Percentiles rank a stretch among this genome's conserved stretches.
phyloP scores from a whole-genome alignment of 2,888 invertebrate species.

The Leptopilina myrica region DNA sequence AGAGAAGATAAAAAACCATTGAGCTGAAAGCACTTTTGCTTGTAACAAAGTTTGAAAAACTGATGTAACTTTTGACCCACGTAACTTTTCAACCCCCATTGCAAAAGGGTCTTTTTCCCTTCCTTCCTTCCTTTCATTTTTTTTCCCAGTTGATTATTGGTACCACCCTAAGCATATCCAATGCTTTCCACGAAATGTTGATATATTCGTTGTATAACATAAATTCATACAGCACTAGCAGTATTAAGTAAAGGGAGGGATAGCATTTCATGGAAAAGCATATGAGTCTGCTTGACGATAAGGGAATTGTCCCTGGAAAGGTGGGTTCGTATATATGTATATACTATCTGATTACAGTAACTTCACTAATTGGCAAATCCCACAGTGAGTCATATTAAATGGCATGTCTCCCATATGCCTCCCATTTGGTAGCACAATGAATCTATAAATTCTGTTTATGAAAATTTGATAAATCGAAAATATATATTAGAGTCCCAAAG shows the following conservation, averaged over 20 bases:
- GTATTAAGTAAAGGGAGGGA: slow-evolving; percentile 42
- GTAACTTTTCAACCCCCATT: slow-evolving; percentile 13
- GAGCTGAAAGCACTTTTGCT: slow-evolving; percentile 9
- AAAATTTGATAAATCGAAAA: no score
- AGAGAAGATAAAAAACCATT: not conserved
- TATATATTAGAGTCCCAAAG: no score
- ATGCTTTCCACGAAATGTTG: slow-evolving; percentile 14
- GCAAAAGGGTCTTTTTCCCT: slow-evolving; percentile 3
- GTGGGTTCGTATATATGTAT: slow-evolving; percentile 50
- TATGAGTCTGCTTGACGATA: slow-evolving; percentile 47
- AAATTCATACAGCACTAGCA: slow-evolving; percentile 4
- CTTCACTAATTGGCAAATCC: slow-evolving; percentile 71
- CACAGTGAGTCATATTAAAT: slow-evolving; percentile 64
- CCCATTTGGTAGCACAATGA: not conserved
- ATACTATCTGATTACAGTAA: slow-evolving; percentile 68
- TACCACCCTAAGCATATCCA: not conserved
- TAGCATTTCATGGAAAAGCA: slow-evolving; percentile 54
- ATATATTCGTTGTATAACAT: not conserved
- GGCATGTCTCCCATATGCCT: slow-evolving; percentile 14
- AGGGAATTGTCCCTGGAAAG: slow-evolving; percentile 42
- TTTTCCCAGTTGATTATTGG: slow-evolving; percentile 10
- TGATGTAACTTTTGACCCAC: slow-evolving; percentile 12
- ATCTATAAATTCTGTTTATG: not conserved
- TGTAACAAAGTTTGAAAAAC: slow-evolving; percentile 24
- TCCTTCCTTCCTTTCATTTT: slow-evolving; percentile 19